Percentiles rank a stretch among this genome's conserved stretches.
Conservation (phyloP, 2,888 invertebrate species). For the Papilio protenor region DNA sequence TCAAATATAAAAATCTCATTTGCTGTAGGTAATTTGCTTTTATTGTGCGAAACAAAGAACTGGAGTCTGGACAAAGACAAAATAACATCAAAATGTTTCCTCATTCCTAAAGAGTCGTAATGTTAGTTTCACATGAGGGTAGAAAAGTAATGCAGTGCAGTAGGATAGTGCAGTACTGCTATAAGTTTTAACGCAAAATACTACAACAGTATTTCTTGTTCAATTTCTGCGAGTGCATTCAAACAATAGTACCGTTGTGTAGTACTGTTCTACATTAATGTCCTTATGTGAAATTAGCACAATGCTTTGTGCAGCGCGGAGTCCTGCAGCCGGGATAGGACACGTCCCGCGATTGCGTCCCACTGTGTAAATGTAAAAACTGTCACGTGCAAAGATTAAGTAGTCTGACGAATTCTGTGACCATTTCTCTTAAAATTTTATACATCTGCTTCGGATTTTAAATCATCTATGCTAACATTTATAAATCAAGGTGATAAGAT, state of each 20-base stretch:
- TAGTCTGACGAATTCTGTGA: conserved; percentile 22
- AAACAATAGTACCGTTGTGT: background rate
- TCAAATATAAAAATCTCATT: conserved; percentile 16
- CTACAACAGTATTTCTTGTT: background rate
- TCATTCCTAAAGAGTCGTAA: conserved; percentile 16
- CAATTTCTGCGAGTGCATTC: background rate
- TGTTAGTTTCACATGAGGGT: background rate
- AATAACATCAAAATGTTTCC: conserved; percentile 25
- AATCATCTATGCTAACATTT: background rate
- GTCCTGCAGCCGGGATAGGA: conserved; percentile 16
- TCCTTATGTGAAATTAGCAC: background rate
- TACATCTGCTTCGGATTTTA: background rate
- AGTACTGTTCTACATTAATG: background rate
- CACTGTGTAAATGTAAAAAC: conserved; percentile 34
- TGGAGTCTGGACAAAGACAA: conserved; percentile 22
- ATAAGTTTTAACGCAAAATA: background rate
- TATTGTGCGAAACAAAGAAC: conserved; percentile 17
- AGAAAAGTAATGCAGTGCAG: background rate
- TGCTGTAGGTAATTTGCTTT: conserved; percentile 12
- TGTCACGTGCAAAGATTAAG: conserved; percentile 37
- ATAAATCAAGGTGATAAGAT: no score
- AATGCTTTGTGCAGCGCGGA: conserved; percentile 6
- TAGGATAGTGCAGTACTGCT: background rate
- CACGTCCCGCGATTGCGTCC: conserved; percentile 30
- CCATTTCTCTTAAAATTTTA: background rate